Evolutionary conservation across 1,140 invertebrate genomes (phyloP).

Genomic region (Epicauta chinensis): DNA sequence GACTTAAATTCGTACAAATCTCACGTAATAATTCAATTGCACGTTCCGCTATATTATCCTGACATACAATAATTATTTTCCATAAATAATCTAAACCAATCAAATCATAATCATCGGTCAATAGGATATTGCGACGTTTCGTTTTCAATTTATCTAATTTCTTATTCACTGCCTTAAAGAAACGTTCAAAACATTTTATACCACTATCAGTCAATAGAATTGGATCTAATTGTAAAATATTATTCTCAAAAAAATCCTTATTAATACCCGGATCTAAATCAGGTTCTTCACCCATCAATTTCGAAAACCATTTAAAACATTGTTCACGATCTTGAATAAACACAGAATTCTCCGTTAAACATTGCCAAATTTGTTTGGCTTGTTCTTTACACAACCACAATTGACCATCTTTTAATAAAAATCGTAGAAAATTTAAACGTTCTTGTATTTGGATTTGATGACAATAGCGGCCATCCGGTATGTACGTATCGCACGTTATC

Average conservation of each 20-base stretch:
- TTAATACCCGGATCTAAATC: slow-evolving; percentile 96
- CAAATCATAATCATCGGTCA: slow-evolving; percentile 81
- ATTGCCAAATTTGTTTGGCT: slow-evolving; percentile 96
- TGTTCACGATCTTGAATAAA: slow-evolving; percentile 89
- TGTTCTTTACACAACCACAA: slow-evolving; percentile 94
- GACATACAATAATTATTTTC: slow-evolving; percentile 82
- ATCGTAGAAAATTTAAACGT: slow-evolving; percentile 87
- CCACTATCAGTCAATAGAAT: slow-evolving; percentile 89
- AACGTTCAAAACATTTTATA: slow-evolving; percentile 90
- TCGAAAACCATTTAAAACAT: slow-evolving; percentile 99
- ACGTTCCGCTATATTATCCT: slow-evolving; percentile 85
- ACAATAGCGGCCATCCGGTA: slow-evolving; percentile 84
- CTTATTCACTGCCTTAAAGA: slow-evolving; percentile 95
- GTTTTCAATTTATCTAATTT: slow-evolving; percentile 90
- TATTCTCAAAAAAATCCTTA: slow-evolving; percentile 93
- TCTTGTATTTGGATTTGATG: slow-evolving; percentile 91
- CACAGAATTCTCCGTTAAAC: slow-evolving; percentile 87
- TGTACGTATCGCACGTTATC: slow-evolving; percentile 73
- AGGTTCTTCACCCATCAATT: slow-evolving; percentile 95
- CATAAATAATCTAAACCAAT: slow-evolving; percentile 96
- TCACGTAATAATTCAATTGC: slow-evolving; percentile 89
- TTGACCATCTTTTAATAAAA: slow-evolving; percentile 87
- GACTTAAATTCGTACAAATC: slow-evolving; percentile 90
- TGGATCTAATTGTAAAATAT: slow-evolving; percentile 89
- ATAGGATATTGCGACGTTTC: slow-evolving; percentile 73